Conservation (phyloP, 2,888 invertebrate genomes). For the Gonocerus acuteangulatus region DNA sequence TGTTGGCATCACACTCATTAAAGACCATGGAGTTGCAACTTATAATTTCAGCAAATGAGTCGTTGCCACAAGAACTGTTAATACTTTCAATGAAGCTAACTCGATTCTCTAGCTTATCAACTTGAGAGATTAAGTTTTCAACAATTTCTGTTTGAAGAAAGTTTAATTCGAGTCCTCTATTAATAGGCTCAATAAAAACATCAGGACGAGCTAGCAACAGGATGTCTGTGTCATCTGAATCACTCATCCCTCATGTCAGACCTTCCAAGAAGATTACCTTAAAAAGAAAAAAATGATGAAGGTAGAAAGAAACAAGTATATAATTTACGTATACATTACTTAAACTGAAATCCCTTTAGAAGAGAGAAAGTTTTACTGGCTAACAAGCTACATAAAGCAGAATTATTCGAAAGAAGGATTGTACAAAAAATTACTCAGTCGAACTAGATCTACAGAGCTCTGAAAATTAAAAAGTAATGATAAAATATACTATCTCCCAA, state of each 20-base stretch:
- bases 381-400: too few species aligned
- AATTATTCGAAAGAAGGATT: too few species aligned
- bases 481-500: too few species aligned
- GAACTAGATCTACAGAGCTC: too few species aligned
- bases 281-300: too few species aligned
- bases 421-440: too few species aligned
- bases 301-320: too few species aligned
- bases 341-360: too few species aligned
- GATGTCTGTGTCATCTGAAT: conserved; percentile 75
- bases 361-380: too few species aligned
- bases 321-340: too few species aligned
- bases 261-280: too few species aligned
- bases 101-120: conserved; percentile 51
- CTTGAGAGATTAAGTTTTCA: conserved; percentile 55
- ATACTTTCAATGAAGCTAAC: conserved; percentile 47
- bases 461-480: too few species aligned
- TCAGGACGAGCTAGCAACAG: conserved; percentile 71
- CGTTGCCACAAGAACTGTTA: conserved; percentile 21
- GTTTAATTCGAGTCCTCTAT: conserved; percentile 41
- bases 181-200: conserved; percentile 57
- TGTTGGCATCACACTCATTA: conserved; percentile 2
- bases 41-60: conserved; percentile 1
- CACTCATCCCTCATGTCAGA: conserved; percentile 49
- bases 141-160: conserved; percentile 45
- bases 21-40: conserved; percentile 10